Conservation (phyloP, 2,888 invertebrate species). For the Erpobdella octoculata region DNA sequence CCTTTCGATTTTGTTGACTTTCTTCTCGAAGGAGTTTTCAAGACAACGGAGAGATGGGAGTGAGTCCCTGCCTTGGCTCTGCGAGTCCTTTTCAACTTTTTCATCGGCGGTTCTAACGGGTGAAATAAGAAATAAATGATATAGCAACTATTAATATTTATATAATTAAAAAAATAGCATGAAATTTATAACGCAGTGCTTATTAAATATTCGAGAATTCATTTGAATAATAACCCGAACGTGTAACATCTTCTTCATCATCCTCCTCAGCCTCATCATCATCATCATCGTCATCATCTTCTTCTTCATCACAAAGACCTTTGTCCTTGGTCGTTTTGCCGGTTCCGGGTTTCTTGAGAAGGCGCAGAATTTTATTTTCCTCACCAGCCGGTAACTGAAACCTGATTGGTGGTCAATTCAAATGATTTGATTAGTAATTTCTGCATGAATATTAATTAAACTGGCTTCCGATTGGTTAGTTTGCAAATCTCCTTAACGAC, state of each 20-base stretch:
- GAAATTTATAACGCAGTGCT: too few species aligned
- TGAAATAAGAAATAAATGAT: not conserved
- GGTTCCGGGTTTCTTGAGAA: not conserved
- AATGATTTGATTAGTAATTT: too few species aligned
- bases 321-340: slow-evolving; percentile 2
- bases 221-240: not conserved
- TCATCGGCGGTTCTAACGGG: not conserved
- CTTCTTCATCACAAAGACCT: not conserved
- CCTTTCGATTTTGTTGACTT: too few species aligned
- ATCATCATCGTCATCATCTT: slow-evolving; percentile 18
- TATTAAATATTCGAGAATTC: too few species aligned
- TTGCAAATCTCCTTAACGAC: too few species aligned
- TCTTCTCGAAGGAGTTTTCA: too few species aligned
- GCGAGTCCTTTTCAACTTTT: not conserved
- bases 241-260: not conserved
- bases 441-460: too few species aligned
- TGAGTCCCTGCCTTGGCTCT: not conserved
- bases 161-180: too few species aligned
- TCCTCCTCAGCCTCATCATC: slow-evolving; percentile 8
- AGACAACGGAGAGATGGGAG: not conserved
- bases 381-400: slow-evolving; percentile 8
- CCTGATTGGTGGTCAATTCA: too few species aligned
- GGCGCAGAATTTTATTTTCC: slow-evolving; percentile 7
- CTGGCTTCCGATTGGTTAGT: too few species aligned
- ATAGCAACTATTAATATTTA: not conserved